Evolutionary conservation across 2,888 invertebrate genomes (phyloP), one percentile per base, ranked within the genome.

Genomic region (Drosophila siamana): DNA sequence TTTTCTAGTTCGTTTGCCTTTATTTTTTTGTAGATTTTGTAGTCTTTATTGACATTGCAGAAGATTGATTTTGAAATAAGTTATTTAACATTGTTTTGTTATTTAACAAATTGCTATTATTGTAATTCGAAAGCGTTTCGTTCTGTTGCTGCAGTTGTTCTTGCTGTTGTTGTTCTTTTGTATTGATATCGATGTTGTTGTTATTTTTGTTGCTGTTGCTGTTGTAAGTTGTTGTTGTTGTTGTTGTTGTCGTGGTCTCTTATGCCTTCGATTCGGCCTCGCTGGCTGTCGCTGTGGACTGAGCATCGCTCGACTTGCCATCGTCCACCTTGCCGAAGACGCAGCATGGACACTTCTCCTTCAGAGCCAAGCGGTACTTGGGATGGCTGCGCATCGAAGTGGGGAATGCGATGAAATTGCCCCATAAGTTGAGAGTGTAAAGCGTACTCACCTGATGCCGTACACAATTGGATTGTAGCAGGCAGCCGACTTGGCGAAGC

Each of bases 391-490:
- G 36, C 7, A 9, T 5, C 2, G n/a, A 2, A 22, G n/a, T 8
- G 15, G 5, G 43, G 1, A 22, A 9, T 8, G 15, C 2, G 43
- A 2, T 54, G 9, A 1, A 41, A 2, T 11, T 9, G 11, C 3
- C 19, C 11, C 19, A 28, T 15, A 9, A 24, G 8, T n/a, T 30
- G 11, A 30, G 30, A 9, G 33, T n/a, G 3, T 7, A 13, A 16
- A 7, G 2, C 6, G 0, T 16, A 16, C 56, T 90, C 87, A 96
- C 96, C 96, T 97, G 92, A 97, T 97, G 83, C 96, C 97, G 91
- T 97, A 97, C 75, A 97, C 97, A 91, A 97, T 96, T 22, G 97
- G 97, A 92, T 97, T 97, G 93, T 97, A 97, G 69, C 96, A 96
- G 73, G 97, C 96, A 86, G 97, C 97, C 71, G 97, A 96, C 93